These are phyloP conservation scores for Synergus itoensis DNA, from an alignment of 2,888 invertebrate genomes.

Conservation along the genomic window DNA sequence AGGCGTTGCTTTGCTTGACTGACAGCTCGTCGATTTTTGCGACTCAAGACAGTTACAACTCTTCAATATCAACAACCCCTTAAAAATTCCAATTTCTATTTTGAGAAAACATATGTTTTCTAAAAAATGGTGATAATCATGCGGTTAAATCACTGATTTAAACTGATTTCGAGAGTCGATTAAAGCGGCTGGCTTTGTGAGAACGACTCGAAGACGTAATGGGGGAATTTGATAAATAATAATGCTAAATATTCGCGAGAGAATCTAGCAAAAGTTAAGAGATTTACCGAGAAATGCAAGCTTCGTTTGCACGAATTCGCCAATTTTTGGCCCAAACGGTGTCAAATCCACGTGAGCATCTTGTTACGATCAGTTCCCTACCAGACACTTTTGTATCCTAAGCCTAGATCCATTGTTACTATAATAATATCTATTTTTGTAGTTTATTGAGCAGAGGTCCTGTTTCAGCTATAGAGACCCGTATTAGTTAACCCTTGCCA, in stretches of 20 bases:
- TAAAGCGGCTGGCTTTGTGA: background rate
- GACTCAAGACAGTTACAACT: constrained; percentile 1
- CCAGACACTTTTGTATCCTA: constrained; percentile 57
- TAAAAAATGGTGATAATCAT: too few relatives aligned
- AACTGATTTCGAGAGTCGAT: background rate
- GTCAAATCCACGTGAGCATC: constrained; percentile 69
- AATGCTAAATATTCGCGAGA: constrained; percentile 45
- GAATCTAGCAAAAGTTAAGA: constrained; percentile 12
- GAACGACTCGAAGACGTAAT: constrained; percentile 69
- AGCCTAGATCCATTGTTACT: constrained; percentile 60
- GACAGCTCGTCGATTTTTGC: background rate
- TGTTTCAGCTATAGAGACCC: constrained; percentile 61
- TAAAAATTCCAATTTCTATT: background rate
- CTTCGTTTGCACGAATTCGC: constrained; percentile 46
- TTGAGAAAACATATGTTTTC: too few relatives aligned
- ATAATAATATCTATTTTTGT: constrained; percentile 50
- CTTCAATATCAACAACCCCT: background rate
- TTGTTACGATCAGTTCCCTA: constrained; percentile 69
- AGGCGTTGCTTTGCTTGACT: background rate
- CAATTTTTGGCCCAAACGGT: constrained; percentile 48
- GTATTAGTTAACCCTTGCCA: constrained; percentile 62
- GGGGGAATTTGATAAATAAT: constrained; percentile 57
- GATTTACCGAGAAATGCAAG: constrained; percentile 13
- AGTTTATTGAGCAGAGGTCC: constrained; percentile 58
- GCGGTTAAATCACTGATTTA: too few relatives aligned